A percentile compares a stretch with the other conserved stretches of the same genome.
phyloP scores from a whole-genome alignment of 1,140 invertebrate genomes.

The Atta texana region DNA sequence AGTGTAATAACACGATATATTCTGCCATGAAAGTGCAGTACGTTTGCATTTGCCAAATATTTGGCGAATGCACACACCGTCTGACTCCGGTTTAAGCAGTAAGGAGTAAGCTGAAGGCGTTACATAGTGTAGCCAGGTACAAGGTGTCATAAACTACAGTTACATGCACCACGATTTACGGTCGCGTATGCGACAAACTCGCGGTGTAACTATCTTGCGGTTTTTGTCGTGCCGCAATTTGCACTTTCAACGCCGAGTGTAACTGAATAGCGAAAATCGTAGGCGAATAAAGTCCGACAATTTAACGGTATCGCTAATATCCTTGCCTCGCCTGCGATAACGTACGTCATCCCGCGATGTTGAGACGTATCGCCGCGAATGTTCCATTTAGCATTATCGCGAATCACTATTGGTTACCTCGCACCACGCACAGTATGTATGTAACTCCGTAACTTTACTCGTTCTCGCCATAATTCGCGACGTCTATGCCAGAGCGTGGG shows the following conservation, averaged over 20 bases:
- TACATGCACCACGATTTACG: slow-evolving; percentile 43
- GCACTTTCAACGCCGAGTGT: slow-evolving; percentile 40
- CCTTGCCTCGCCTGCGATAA: background rate
- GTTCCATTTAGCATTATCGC: slow-evolving; percentile 47
- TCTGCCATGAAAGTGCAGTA: slow-evolving; percentile 18
- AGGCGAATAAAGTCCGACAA: slow-evolving; percentile 17
- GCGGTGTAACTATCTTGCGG: slow-evolving; percentile 30
- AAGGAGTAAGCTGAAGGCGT: background rate
- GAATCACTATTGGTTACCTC: slow-evolving; percentile 30
- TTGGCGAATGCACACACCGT: slow-evolving; percentile 38
- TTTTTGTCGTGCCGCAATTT: slow-evolving; percentile 45
- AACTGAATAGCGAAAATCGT: slow-evolving; percentile 36
- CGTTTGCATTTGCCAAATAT: slow-evolving; percentile 53
- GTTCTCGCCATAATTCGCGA: slow-evolving; percentile 54
- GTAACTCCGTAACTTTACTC: slow-evolving; percentile 25
- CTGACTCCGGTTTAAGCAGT: background rate
- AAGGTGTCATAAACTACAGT: slow-evolving; percentile 48
- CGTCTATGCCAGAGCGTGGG: background rate
- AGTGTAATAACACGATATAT: slow-evolving; percentile 43
- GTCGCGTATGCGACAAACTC: background rate
- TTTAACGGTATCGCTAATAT: slow-evolving; percentile 46
- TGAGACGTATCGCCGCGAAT: slow-evolving; percentile 16
- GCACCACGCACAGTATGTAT: background rate
- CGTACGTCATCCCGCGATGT: background rate
- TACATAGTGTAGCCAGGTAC: background rate